phyloP scores from a whole-genome alignment of 2,113 vertebrate genomes.

The Prunella fulvescens region DNA sequence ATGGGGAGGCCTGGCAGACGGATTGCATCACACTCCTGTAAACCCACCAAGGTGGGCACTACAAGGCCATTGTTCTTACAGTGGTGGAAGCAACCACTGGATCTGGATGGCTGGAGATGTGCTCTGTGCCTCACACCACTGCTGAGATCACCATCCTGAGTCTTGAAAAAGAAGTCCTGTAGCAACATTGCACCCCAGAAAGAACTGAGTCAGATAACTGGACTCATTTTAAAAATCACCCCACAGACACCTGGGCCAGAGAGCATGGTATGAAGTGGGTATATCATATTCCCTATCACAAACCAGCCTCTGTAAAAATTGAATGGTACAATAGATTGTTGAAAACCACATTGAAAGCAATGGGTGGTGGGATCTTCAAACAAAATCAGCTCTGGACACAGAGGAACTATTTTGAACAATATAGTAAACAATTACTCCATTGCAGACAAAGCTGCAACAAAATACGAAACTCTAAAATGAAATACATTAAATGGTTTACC shows the following conservation, averaged over 20 bases:
- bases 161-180: background rate
- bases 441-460: background rate
- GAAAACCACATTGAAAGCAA: background rate
- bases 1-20: background rate
- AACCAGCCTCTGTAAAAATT: background rate
- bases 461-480: background rate
- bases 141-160: background rate
- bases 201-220: background rate
- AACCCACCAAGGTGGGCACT: background rate
- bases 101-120: background rate
- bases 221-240: background rate
- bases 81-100: background rate
- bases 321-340: background rate
- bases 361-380: background rate
- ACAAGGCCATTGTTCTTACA: background rate
- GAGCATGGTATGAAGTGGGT: background rate
- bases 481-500: background rate
- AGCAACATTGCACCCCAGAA: background rate
- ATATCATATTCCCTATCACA: background rate
- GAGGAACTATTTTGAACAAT: background rate
- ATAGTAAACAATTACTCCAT: background rate
- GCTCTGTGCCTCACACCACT: background rate
- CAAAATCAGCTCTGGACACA: background rate
- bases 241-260: background rate
- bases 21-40: background rate